Evolutionary conservation across 2,797 vertebrate genomes (phyloP), one percentile per base, ranked within the genome.

Genomic region (Distichodus sexfasciatus): DNA sequence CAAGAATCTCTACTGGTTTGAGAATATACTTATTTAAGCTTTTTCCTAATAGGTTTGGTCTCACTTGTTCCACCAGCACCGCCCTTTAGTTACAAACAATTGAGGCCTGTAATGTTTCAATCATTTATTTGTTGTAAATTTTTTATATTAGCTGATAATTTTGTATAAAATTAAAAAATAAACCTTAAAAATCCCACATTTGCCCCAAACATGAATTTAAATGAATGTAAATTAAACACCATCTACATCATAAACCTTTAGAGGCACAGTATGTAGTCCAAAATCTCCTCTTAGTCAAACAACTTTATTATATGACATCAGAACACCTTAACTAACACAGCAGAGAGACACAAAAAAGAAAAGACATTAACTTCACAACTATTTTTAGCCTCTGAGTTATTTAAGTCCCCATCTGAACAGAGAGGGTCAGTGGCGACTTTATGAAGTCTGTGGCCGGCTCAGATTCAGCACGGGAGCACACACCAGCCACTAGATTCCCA

Each of bases 391-490:
- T 21, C 9, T 46, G 9, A 8, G 33, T 48, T 48, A 47, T 38
- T 47, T n/a, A 36, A 47, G 35, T 5, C 24, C 9, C 11, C 31
- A 4, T 55, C 23, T 8, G 26, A 1, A 43, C 26, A 43, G n/a
- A 53, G 28, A 3, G 12, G 50, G 55, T 17, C 48, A 12, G 6
- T 31, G 4, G 36, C 36, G 10, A 17, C 19, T 21, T 19, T 40
- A 51, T 8, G 44, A 43, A 68, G 48, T 31, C 43, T 40, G 51
- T 17, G 28, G 40, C 23, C 53, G 72, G 40, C 61, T 78, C 24
- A 58, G 47, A 64, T 72, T 72, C 68, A 57, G 33, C 12, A 21
- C 6, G 1, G 72, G 58, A 74, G 71, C 38, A 8, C 29, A 64
- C 38, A 71, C 63, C 58, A 23, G 31, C 29, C 43, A 3, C 24